Evolutionary conservation across 23 tunicate genomes (phyloP).

Genomic region (Ascidia mentula): DNA sequence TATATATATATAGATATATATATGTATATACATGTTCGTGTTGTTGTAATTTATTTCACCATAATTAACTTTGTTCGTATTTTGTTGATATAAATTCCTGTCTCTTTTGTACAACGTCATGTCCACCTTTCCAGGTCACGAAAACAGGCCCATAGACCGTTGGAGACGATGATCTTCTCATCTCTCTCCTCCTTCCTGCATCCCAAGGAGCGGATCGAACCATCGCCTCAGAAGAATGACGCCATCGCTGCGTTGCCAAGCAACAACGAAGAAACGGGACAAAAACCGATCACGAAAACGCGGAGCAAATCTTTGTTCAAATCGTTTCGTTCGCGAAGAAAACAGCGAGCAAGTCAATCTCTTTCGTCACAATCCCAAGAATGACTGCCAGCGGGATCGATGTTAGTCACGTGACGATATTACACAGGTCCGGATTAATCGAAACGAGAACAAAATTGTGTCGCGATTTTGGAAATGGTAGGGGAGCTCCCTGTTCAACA

Average conservation of each 20-base stretch:
- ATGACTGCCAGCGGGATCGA: too few relatives aligned
- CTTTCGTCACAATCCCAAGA: background rate
- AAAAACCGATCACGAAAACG: conserved; percentile 2
- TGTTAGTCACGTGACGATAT: too few relatives aligned
- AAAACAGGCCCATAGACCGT: conserved; percentile 79
- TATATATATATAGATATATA: too few relatives aligned
- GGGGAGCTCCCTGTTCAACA: too few relatives aligned
- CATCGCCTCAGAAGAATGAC: background rate
- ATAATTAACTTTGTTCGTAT: too few relatives aligned
- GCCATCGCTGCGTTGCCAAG: background rate
- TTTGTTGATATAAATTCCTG: too few relatives aligned
- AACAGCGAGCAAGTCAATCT: conserved; percentile 2
- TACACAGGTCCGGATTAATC: too few relatives aligned
- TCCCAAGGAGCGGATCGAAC: conserved; percentile 47
- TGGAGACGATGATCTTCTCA: conserved; percentile 86
- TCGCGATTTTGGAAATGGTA: too few relatives aligned
- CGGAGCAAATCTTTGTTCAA: conserved; percentile 24
- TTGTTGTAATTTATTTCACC: too few relatives aligned
- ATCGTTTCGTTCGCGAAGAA: conserved; percentile 4
- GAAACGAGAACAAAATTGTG: too few relatives aligned
- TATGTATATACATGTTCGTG: too few relatives aligned
- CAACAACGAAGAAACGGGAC: background rate
- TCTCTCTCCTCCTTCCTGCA: conserved; percentile 72
- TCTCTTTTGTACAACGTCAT: too few relatives aligned
- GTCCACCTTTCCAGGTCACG: conserved; percentile 43